A percentile compares a stretch with the other conserved stretches of the same genome.
Evolutionary conservation across 2,888 invertebrate genomes (phyloP).

Genomic region (Eupithecia tripunctaria): DNA sequence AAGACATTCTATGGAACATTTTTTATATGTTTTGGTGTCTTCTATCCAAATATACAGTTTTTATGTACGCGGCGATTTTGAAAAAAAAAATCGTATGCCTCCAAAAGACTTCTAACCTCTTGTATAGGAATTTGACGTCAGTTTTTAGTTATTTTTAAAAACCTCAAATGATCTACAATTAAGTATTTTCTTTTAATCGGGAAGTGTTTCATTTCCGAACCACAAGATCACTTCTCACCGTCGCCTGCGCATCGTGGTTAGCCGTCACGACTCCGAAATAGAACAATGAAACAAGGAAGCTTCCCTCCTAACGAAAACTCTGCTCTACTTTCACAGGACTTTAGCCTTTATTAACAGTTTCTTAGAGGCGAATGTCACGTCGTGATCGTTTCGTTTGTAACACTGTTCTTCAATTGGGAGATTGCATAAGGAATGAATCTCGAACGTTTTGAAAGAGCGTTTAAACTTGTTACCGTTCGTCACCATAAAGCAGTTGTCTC

Average conservation of each 20-base stretch:
- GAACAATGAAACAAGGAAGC: constrained; percentile 67
- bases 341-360: constrained; percentile 19
- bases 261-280: constrained; percentile 60
- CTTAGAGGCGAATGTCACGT: constrained; percentile 32
- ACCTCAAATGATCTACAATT: too few relatives aligned
- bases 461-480: background rate
- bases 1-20: too few relatives aligned
- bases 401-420: constrained; percentile 51
- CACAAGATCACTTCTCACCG: constrained; percentile 50
- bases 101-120: too few relatives aligned
- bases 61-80: too few relatives aligned
- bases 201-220: constrained; percentile 52
- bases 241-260: constrained; percentile 55
- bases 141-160: too few relatives aligned
- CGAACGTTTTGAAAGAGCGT: constrained; percentile 27
- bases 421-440: constrained; percentile 50
- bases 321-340: constrained; percentile 31
- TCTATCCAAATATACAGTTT: too few relatives aligned
- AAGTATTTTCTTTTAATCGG: constrained; percentile 33
- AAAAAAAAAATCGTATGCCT: too few relatives aligned
- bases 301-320: constrained; percentile 35
- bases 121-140: too few relatives aligned
- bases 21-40: too few relatives aligned
- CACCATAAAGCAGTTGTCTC: background rate
- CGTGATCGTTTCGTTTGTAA: constrained; percentile 47